Conservation (phyloP, 1,140 invertebrate species). For the Stegodyphus dumicola region DNA sequence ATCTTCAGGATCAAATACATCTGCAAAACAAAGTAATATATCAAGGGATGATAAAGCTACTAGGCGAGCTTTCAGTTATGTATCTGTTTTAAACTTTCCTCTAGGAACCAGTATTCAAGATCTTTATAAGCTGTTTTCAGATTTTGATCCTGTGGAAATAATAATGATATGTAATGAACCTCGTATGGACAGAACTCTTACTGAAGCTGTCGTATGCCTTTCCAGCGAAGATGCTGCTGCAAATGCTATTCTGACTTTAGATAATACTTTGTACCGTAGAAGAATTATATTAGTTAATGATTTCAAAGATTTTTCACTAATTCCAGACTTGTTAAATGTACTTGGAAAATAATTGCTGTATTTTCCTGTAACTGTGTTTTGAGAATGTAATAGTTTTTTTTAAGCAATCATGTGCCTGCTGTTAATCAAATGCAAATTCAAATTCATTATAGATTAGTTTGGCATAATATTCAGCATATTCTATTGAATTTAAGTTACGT, state of each 20-base stretch:
- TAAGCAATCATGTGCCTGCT: too few relatives aligned
- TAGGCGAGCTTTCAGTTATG: not conserved
- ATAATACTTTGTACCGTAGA: conserved; percentile 36
- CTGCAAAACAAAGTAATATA: too few relatives aligned
- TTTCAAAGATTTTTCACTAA: not conserved
- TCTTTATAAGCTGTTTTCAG: conserved; percentile 26
- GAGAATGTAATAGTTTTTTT: too few relatives aligned
- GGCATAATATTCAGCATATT: too few relatives aligned
- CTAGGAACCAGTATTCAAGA: not conserved
- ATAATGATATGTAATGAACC: conserved; percentile 11
- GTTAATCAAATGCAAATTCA: too few relatives aligned
- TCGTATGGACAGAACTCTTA: conserved; percentile 1
- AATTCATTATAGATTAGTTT: too few relatives aligned
- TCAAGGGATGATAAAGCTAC: too few relatives aligned
- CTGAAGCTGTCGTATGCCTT: conserved; percentile 41
- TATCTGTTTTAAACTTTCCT: conserved; percentile 46
- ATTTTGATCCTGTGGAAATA: conserved; percentile 37
- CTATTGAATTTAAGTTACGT: too few relatives aligned
- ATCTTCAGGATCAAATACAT: not conserved
- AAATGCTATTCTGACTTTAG: conserved; percentile 37
- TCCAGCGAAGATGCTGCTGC: conserved; percentile 5
- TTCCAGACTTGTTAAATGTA: not conserved
- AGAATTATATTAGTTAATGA: conserved; percentile 35
- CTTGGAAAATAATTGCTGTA: not conserved
- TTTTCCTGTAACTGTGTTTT: too few relatives aligned